A percentile compares a stretch with the other conserved stretches of the same genome.
Conservation (phyloP, 2,797 vertebrate species). For the Hafferia zeledoni region DNA sequence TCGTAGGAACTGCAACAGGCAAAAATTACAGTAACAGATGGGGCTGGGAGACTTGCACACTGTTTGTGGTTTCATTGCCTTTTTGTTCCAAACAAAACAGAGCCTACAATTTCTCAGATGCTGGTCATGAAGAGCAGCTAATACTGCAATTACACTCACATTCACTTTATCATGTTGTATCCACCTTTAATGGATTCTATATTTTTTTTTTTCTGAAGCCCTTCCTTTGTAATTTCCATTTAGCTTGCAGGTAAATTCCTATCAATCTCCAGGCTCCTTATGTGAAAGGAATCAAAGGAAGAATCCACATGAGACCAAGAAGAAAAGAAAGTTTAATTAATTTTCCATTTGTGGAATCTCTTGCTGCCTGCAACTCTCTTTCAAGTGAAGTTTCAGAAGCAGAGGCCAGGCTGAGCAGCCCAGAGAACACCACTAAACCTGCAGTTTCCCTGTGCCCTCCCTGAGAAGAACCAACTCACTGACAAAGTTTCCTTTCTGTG, state of each 20-base stretch:
- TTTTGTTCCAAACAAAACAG: slow-evolving; percentile 56
- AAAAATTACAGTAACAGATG: slow-evolving; percentile 30
- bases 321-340: slow-evolving; percentile 53
- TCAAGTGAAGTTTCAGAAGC: slow-evolving; percentile 30
- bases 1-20: slow-evolving; percentile 88
- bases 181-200: not conserved
- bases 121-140: not conserved
- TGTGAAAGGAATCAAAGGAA: slow-evolving; percentile 37
- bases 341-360: slow-evolving; percentile 54
- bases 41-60: slow-evolving; percentile 28
- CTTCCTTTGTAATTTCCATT: not conserved
- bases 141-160: not conserved
- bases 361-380: slow-evolving; percentile 9
- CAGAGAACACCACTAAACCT: not conserved
- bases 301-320: not conserved
- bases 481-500: not conserved
- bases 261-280: not conserved
- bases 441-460: not conserved
- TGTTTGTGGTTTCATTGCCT: slow-evolving; percentile 25
- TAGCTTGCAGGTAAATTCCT: slow-evolving; percentile 42
- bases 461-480: not conserved
- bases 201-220: not conserved
- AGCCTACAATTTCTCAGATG: not conserved
- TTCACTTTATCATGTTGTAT: not conserved
- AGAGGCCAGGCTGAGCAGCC: not conserved